phyloP scores from a whole-genome alignment of 2,797 vertebrate species.

The Carduelis carduelis region DNA sequence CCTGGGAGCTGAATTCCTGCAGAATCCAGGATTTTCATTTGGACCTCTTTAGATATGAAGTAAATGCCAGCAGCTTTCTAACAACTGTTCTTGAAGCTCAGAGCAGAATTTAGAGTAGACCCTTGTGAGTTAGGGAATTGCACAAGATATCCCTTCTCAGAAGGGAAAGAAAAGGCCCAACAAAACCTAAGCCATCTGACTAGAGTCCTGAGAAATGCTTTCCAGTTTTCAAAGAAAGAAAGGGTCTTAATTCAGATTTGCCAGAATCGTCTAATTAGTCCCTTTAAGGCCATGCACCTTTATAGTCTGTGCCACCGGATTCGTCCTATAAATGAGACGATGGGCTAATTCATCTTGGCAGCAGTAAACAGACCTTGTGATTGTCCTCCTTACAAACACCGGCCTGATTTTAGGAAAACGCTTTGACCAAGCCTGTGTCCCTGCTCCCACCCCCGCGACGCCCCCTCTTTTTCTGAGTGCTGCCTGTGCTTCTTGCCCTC shows the following conservation, averaged over 20 bases:
- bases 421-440: neutral
- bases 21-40: constrained; percentile 28
- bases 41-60: constrained; percentile 25
- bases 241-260: constrained; percentile 51
- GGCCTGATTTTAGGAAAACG: constrained; percentile 31
- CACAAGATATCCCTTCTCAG: neutral
- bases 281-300: constrained; percentile 51
- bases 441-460: neutral
- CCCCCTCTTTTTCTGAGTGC: neutral
- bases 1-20: constrained; percentile 23
- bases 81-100: constrained; percentile 37
- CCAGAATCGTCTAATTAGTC: constrained; percentile 57
- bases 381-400: constrained; percentile 50
- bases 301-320: constrained; percentile 39
- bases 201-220: neutral
- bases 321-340: constrained; percentile 47
- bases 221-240: neutral
- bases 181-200: constrained; percentile 45
- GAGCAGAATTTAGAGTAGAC: constrained; percentile 19
- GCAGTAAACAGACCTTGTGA: constrained; percentile 54
- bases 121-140: neutral
- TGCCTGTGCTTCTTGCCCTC: constrained; percentile 42
- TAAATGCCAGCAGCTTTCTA: constrained; percentile 47
- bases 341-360: constrained; percentile 63
- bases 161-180: neutral